These are phyloP conservation scores for Cyrtonyx montezumae DNA, from an alignment of 2,113 vertebrate species.

Conservation along the genomic window DNA sequence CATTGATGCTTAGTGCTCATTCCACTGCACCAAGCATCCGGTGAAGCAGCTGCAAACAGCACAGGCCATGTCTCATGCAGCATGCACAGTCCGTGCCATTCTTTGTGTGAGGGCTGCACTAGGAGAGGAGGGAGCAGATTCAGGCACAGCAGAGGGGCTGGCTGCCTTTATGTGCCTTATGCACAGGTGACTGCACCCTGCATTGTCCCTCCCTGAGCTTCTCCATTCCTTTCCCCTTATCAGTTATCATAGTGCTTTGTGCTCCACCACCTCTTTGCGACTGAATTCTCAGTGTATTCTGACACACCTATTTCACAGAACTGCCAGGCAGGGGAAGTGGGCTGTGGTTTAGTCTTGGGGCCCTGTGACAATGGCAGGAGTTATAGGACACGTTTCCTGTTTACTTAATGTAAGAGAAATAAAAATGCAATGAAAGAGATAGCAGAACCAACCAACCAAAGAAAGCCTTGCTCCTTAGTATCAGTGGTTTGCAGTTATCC, in stretches of 20 bases:
- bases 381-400: not conserved
- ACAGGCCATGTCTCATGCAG: not conserved
- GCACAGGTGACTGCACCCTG: rapidly evolving
- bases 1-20: not conserved
- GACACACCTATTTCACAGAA: not conserved
- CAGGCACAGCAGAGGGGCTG: not conserved
- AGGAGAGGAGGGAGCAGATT: not conserved
- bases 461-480: not conserved
- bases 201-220: not conserved
- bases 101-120: rapidly evolving
- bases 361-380: not conserved
- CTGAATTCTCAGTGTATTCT: not conserved
- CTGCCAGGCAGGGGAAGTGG: not conserved
- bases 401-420: not conserved
- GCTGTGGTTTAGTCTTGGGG: constrained; percentile 9
- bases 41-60: not conserved
- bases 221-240: not conserved
- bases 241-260: not conserved
- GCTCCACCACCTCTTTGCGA: not conserved
- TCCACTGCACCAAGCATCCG: not conserved
- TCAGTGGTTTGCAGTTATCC: not conserved
- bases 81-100: rapidly evolving
- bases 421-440: not conserved
- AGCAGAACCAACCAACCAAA: not conserved
- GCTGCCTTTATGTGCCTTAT: not conserved